These are phyloP conservation scores for Spodoptera littoralis DNA, from an alignment of 2,888 invertebrate genomes.

Conservation along the genomic window DNA sequence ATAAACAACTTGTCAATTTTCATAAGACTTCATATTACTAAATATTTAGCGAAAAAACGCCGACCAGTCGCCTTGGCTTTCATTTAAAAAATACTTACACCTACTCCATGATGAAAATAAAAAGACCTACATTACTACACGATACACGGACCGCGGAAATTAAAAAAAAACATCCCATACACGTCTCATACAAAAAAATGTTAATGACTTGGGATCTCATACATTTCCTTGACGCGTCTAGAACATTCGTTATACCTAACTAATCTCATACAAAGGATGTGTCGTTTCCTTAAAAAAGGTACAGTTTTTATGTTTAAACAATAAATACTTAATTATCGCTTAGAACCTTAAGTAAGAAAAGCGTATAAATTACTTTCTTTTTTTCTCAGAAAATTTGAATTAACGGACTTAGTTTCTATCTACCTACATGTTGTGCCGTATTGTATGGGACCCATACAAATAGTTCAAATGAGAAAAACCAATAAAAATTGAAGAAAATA, in stretches of 20 bases:
- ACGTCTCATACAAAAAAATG: constrained; percentile 32
- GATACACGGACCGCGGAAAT: constrained; percentile 9
- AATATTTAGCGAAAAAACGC: not conserved
- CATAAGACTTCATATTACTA: constrained; percentile 3
- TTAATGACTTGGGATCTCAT: constrained; percentile 35
- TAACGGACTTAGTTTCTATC: constrained; percentile 78
- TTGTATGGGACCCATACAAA: constrained; percentile 56
- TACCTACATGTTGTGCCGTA: constrained; percentile 61
- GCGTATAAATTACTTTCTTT: constrained; percentile 77
- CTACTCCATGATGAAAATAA: constrained; percentile 1
- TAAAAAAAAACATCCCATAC: constrained; percentile 12
- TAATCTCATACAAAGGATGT: constrained; percentile 79
- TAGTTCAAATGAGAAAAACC: not conserved
- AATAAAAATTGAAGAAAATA: too few species aligned
- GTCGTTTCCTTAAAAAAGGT: constrained; percentile 63
- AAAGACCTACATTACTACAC: constrained; percentile 12
- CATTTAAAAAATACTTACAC: not conserved
- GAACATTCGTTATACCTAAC: constrained; percentile 73
- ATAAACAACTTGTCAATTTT: not conserved
- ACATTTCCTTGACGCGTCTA: constrained; percentile 30
- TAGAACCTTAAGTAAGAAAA: constrained; percentile 86
- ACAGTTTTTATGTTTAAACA: constrained; percentile 65
- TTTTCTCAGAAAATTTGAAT: constrained; percentile 69
- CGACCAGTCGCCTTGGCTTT: not conserved
- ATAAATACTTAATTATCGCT: constrained; percentile 86